Percentiles rank a stretch among this genome's conserved stretches.
Conservation (phyloP, 1,140 invertebrate species). For the Amphibalanus amphitrite region DNA sequence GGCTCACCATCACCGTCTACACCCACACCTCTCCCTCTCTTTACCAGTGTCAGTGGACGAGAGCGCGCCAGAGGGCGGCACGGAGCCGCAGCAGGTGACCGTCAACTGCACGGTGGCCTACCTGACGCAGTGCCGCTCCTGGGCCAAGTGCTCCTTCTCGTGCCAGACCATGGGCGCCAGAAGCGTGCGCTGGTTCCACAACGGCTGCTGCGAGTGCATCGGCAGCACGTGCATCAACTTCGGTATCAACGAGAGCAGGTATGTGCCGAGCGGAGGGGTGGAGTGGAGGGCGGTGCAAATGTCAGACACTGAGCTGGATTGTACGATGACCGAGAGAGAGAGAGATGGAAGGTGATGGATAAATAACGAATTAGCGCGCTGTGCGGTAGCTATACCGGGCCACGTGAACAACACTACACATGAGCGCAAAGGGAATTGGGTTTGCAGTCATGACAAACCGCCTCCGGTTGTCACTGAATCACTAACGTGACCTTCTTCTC, state of each 20-base stretch:
- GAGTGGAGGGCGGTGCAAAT: neutral
- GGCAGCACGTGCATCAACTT: slow-evolving; percentile 78
- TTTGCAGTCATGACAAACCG: too few species aligned
- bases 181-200: slow-evolving; percentile 78
- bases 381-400: too few species aligned
- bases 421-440: too few species aligned
- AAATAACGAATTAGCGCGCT: too few species aligned
- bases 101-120: slow-evolving; percentile 86
- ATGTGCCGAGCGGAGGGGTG: slow-evolving; percentile 9
- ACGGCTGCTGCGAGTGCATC: slow-evolving; percentile 87
- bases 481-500: too few species aligned
- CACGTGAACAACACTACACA: too few species aligned
- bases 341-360: too few species aligned
- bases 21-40: too few species aligned
- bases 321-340: too few species aligned
- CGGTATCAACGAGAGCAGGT: slow-evolving; percentile 70
- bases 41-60: neutral
- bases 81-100: slow-evolving; percentile 26
- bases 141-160: slow-evolving; percentile 60
- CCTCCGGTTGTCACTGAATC: too few species aligned
- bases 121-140: slow-evolving; percentile 74
- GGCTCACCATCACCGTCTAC: too few species aligned
- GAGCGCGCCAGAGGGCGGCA: neutral
- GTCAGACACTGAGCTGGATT: too few species aligned
- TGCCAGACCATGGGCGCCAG: slow-evolving; percentile 59